phyloP scores from a whole-genome alignment of 2,888 invertebrate genomes.

The Hedya salicella region DNA sequence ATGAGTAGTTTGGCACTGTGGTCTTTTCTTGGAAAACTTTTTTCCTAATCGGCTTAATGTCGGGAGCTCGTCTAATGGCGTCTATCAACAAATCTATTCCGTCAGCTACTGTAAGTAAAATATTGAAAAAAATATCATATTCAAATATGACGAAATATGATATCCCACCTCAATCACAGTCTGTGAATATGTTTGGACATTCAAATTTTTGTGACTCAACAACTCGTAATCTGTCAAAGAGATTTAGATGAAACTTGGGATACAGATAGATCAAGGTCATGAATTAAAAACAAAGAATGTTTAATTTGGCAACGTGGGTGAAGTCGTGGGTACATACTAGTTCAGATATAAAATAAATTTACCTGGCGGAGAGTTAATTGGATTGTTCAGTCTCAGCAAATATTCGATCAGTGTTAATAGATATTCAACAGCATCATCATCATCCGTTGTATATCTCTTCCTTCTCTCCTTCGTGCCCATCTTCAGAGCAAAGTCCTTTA shows the following conservation, averaged over 20 bases:
- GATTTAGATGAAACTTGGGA: no score
- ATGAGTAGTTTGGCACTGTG: conserved; percentile 40
- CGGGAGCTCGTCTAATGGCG: conserved; percentile 72
- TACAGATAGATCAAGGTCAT: no score
- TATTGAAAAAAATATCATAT: conserved; percentile 20
- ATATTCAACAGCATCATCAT: conserved; percentile 67
- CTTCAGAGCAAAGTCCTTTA: conserved; percentile 61
- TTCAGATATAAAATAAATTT: conserved; percentile 19
- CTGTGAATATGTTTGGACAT: no score
- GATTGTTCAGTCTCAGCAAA: conserved; percentile 64
- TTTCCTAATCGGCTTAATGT: conserved; percentile 63
- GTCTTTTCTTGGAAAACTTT: no score
- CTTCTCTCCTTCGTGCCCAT: conserved; percentile 54
- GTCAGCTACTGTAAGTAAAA: conserved; percentile 64
- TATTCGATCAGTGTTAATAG: conserved; percentile 72
- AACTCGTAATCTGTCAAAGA: no score
- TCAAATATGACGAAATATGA: no score
- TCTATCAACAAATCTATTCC: conserved; percentile 74
- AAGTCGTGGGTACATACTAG: no score
- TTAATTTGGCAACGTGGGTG: no score
- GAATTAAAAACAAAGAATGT: no score
- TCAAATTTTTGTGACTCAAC: no score
- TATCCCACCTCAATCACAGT: no score
- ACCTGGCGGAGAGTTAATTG: conserved; percentile 62
- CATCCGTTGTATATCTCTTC: conserved; percentile 58